Base-by-base conservation (phyloP, 2,113 vertebrate species). In the Hoplias malabaricus region DNA sequence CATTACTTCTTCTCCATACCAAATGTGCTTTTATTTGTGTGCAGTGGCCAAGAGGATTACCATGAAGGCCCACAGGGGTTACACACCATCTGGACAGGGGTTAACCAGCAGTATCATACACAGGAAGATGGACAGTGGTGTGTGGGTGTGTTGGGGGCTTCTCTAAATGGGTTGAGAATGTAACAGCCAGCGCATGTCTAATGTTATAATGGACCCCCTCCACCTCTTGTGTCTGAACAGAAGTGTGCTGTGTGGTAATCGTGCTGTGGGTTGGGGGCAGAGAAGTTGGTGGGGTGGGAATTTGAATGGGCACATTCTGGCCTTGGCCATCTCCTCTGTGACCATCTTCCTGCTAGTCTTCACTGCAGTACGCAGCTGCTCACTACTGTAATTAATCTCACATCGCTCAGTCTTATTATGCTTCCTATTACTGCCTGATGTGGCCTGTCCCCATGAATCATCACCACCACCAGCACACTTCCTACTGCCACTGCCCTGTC, bases 81-180 rank as follows among this genome's bases (percentile, higher is more conserved):
- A 38, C 40, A 59, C 38, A 50, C 78, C 78, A 79, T 79, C 69
- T 79, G 78, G 78, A 74, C 23, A 27, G 53, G 40, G 66, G 40
- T 54, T 74, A 73, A 68, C 38, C 36, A 50, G 42, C 5, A 67
- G 12, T 57, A 38, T 14, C 11, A 54, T 38, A 68, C n/a, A 48
- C 57, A 19, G 23, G 27, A 36, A 21, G 13, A 53, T 8, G 23
- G 16, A 38, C 40, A 48, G 6, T 42, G n/a, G 27, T 16, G 42
- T 69, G 21, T 67, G 33, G 21, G 62, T 10, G 38, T 19, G 31
- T 33, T 34, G 29, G 14, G 31, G 14, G 31, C 19, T 16, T 36
- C 29, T 25, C 2, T 4, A 9, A 16, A 14, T 29, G 40, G 11
- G 5, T 68, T n/a, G 2, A 14, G 23, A 1, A 19, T 68, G 65